Evolutionary conservation across 2,797 vertebrate species (phyloP), one percentile per base, ranked within the genome.

Genomic region (Pterois miles): DNA sequence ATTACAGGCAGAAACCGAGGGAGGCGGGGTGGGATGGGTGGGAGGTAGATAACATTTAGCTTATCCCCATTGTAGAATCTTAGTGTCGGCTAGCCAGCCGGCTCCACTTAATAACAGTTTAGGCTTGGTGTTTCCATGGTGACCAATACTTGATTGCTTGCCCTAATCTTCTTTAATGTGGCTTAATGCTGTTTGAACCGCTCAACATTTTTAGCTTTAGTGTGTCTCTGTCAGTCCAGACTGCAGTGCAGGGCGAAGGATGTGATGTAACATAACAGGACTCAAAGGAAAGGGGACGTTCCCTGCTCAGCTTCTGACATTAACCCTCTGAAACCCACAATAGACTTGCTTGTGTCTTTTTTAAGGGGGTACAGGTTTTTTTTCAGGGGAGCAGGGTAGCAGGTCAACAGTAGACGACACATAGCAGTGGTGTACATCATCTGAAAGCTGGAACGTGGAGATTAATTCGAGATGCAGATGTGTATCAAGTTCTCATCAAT

Each of bases 161-260:
- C 86, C 90, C 83, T 95, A 95, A 96, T 95, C 93, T 90, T 88
- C 90, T 93, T 94, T 93, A 93, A 92, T 94, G 88, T 95, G 87
- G 91, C 90, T 91, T 94, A 92, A 94, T 93, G 86, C 82, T 79
- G 80, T 89, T 82, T 90, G 71, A 88, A 88, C 86, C 86, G 74
- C 82, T 89, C 75, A 65, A 71, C 78, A 43, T 81, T 80, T 83
- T 77, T 4, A 71, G 67, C 78, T 82, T 60, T 36, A 27, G 57
- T 68, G 52, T 78, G 46, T 50, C 59, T 38, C 16, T 50, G 46
- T 25, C 74, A 53, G 27, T 38, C 43, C 10, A 1, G 38, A 34
- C 23, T 59, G 59, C 50, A 62, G 68, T 23, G 52, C 50, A 65
- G 72, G 62, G 63, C 48, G 46, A 70, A 58, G 71, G 58, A 65